Conservation (phyloP, 2,888 invertebrate species). For the Hydroisotoma schaefferi region DNA sequence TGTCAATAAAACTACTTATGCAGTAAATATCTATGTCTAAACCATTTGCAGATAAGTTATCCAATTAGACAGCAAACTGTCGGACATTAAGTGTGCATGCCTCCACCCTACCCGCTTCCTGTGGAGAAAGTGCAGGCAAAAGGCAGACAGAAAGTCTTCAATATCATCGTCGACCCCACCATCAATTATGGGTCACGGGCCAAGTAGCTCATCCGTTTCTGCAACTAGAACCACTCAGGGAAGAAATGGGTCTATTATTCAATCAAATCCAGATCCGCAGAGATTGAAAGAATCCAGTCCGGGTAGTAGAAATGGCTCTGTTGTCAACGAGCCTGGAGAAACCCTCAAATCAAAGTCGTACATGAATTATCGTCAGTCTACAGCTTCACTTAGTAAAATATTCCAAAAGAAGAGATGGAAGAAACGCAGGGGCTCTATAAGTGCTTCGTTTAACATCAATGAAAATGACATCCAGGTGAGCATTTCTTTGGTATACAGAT, state of each 20-base stretch:
- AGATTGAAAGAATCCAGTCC: slow-evolving; percentile 8
- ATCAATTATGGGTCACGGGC: slow-evolving; percentile 38
- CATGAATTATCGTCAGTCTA: slow-evolving; percentile 39
- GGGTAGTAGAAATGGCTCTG: slow-evolving; percentile 14
- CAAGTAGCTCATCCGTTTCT: slow-evolving; percentile 18
- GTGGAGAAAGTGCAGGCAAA: slow-evolving; percentile 13
- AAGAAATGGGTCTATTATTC: slow-evolving; percentile 30
- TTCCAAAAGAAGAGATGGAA: slow-evolving; percentile 50
- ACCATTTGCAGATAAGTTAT: not conserved
- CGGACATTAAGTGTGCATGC: slow-evolving; percentile 37
- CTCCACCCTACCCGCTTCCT: slow-evolving; percentile 6
- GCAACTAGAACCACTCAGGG: slow-evolving; percentile 20
- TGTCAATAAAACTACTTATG: too few relatives aligned
- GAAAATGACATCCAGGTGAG: slow-evolving; percentile 54
- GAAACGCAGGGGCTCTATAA: slow-evolving; percentile 53
- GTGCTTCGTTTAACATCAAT: slow-evolving; percentile 57
- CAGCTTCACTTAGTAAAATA: slow-evolving; percentile 37
- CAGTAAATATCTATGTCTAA: too few relatives aligned
- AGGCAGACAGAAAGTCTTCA: too few relatives aligned
- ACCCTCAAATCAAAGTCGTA: slow-evolving; percentile 31
- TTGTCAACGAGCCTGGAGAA: slow-evolving; percentile 16
- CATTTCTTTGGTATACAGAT: too few relatives aligned
- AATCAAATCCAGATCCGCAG: slow-evolving; percentile 27
- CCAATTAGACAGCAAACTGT: slow-evolving; percentile 37
- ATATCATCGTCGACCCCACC: too few relatives aligned